Evolutionary conservation across 2,888 invertebrate species (phyloP), one percentile per base, ranked within the genome.

Genomic region (Meghimatium bilineatum): DNA sequence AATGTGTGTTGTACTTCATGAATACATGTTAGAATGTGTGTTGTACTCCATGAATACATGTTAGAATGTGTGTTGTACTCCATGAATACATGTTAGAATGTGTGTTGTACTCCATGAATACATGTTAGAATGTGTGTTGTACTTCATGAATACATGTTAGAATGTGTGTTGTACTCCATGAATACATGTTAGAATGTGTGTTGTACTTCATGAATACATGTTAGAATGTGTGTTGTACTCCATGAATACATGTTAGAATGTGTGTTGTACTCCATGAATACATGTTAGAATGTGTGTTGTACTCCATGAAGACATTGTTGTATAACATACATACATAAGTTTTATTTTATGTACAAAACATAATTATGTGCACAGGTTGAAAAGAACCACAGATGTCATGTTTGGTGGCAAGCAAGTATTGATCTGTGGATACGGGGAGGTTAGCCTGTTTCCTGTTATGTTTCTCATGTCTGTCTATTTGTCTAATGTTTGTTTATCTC

Each of bases 331-430:
- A 52, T 52, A 17, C 8, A 8, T 52, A 52, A 52, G 8, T 52
- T 8, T 52, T 52, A 17, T 14, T 3, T 56, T 77, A 17, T 44
- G 49, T 5, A 44, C 44, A 44, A 44, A 44, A 8, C 12, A 12
- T 44, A 12, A 44, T 44, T 44, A 12, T 84, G 71, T 38, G 85
- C 85, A n/a, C 89, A 97, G 97, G 80, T 93, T 97, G 86, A 97
- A 97, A 93, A 95, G 97, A 86, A 97, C 97, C 60, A 97, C 97
- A 10, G 99, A 99, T 92, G 96, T 98, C 23, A 99, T 99, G 99
- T 98, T 99, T 93, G 98, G 98, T 29, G 99, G 99, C 0, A 98
- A 99, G 93, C 98, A 98, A 94, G 97, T 98, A 0, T 96, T 97
- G 0, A 96, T 99, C 69, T 98, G 98, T 93, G 99, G 99, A 0